Base-by-base conservation (phyloP, 23 tunicate genomes). In the Halocynthia roretzi region DNA sequence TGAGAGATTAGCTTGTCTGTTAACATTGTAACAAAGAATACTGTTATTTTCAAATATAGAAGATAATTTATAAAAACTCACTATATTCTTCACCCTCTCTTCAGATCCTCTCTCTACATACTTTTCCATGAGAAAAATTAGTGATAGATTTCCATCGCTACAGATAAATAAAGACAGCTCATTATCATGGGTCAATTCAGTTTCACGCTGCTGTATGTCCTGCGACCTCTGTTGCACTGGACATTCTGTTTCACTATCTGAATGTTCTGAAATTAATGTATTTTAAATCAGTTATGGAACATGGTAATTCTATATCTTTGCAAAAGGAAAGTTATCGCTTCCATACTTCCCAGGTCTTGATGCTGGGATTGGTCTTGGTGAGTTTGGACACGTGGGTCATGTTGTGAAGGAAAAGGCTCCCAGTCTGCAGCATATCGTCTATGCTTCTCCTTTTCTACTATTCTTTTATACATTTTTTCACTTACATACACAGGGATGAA, bases 361-460 rank as follows among this genome's bases (percentile, higher is more conserved):
- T 58, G 63, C 15, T n/a, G n/a, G n/a, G 17, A 58, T n/a, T 58
- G n/a, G 63, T 58, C n/a, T 58, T 58, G 63, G n/a, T 58, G 2
- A 14, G 15, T n/a, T 58, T 58, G n/a, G 15, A n/a, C 63, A 58
- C n/a, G 63, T 58, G 2, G 63, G 17, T 58, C 63, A 58, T 58
- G n/a, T 58, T 58, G 63, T 58, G 63, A 58, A 58, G n/a, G 15
- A n/a, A 1, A 58, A 58, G 63, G 70, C 31, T 65, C 70, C 70
- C 70, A 65, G 10, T 65, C 70, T 8, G 31, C 31, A 15, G 22
- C 70, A 65, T 48, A 11, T 20, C 31, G 5, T 65, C 31, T 65
- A 20, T 48, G 22, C 6, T 48, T 65, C 70, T 65, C 48, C 5
- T 65, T 65, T 20, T 40, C 15, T 20, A 65, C 70, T 20, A 65